Base-by-base conservation (phyloP, 2,113 vertebrate species). In the Gymnogyps californianus region DNA sequence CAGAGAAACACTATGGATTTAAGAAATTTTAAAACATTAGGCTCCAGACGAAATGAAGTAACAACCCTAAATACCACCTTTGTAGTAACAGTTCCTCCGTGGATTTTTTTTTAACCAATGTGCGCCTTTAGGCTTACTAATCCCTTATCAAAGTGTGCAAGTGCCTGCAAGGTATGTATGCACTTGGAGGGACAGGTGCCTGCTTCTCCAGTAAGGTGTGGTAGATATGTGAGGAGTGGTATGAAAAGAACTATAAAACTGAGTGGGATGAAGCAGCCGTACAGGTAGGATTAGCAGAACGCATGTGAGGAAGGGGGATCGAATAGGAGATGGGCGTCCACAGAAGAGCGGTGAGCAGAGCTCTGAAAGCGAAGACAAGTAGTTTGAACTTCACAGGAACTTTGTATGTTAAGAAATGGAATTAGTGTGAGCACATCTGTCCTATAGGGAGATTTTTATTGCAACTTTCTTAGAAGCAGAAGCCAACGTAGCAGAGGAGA, bases 21-120 rank as follows among this genome's bases (percentile, higher is more conserved):
- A 89, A 98, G 88, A 94, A 87, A 93, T 84, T 89, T 83, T 76
- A 66, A 81, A 44, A 5, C 65, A 76, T 22, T 34, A 66, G 66
- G 28, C 65, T 61, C 38, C 46, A 83, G 85, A 95, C 93, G 93
- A 97, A 95, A 93, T 71, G 22, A 97, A 95, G 76, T 95, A 90
- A 91, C 89, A 83, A 49, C 28, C 22, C 24, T 42, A 47, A 70
- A 17, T 29, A 24, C 3, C 47, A 44, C 46, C 13, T 90, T 34
- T 64, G 9, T 14, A 54, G 58, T 19, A 55, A 59, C 44, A 85
- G 3, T 42, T 91, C n/a, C 18, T 78, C 17, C 1, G 0, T 58
- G 44, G 21, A 16, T 46, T 76, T 67, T 32, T 89, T 19, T 42
- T 42, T 42, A 11, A n/a, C 42, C 34, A 42, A 0, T 7, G 6